Base-by-base conservation (phyloP, 2,888 invertebrate genomes). In the Helicoverpa assulta region DNA sequence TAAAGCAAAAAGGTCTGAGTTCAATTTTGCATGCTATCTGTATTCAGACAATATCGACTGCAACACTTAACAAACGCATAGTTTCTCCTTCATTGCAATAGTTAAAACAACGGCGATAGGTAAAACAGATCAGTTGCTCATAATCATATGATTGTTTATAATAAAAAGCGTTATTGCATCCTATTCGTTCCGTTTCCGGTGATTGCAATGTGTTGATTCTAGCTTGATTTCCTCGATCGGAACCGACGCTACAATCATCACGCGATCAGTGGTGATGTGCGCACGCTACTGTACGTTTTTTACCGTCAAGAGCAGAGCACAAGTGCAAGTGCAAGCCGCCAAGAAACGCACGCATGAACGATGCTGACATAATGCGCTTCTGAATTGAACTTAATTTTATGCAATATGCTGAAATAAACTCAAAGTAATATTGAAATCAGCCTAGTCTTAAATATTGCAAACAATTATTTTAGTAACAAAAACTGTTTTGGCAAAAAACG, bases 1-100 rank as follows among this genome's bases (percentile, higher is more conserved):
- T 78, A 80, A 75, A 80, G 76, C 85, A 91, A 92, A 91, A 92
- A 92, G 87, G 81, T 78, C 71, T 63, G 73, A 87, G 70, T 86
- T 78, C 78, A 77, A 91, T 91, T 91, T 86, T 84, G 81, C 82
- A 88, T 86, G 87, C 72, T 70, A 65, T 66, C 70, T 78, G 82
- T 78, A 84, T 80, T 73, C 63, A 67, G 73, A 82, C 68, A 81
- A 76, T 68, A 56, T 51, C 26, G 53, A 33, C 21, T 69, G 78
- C 77, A 70, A 52, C n/a, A 19, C 66, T 68, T 43, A 66, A 57
- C 58, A 70, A 80, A 80, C 66, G 54, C 33, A 75, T 54, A 50
- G 26, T 65, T 69, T 69, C 65, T 33, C 10, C 33, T 40, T 16
- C 47, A 55, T 64, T 58, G 29, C 47, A 57, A 58, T 37, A 29